These are phyloP conservation scores for Myrmophylax atrothorax DNA, from an alignment of 2,113 vertebrate species.

Conservation along the genomic window DNA sequence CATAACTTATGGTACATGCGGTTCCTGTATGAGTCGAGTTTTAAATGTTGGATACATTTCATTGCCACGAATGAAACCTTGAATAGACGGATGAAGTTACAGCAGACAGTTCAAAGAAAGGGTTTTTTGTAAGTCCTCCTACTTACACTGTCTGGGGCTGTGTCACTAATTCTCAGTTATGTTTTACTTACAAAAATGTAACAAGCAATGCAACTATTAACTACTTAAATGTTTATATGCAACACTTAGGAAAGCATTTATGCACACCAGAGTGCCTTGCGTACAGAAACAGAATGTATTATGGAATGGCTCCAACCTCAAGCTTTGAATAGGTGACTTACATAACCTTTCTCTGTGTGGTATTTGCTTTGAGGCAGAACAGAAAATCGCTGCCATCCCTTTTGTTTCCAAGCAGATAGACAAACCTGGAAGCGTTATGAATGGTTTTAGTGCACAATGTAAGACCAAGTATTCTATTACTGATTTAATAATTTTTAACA, in stretches of 20 bases:
- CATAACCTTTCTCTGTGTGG: neutral
- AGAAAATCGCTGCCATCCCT: neutral
- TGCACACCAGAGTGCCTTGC: neutral
- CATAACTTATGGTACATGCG: neutral
- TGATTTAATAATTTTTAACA: neutral
- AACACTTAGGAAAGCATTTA: neutral
- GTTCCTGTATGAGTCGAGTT: neutral
- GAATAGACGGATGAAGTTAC: neutral
- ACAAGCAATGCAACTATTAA: neutral
- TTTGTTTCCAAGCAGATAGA: neutral
- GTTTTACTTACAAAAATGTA: neutral
- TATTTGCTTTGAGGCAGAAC: neutral
- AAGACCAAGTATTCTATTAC: neutral
- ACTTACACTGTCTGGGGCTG: neutral
- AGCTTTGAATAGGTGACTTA: neutral
- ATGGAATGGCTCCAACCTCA: neutral
- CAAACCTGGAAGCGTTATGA: neutral
- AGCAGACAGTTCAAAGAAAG: neutral
- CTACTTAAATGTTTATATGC: neutral
- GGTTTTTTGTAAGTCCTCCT: neutral
- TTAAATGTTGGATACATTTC: neutral
- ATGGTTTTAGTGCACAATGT: fast-evolving
- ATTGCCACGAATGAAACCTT: fast-evolving
- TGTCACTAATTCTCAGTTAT: neutral
- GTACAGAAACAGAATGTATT: neutral